A percentile compares a stretch with the other conserved stretches of the same genome.
Evolutionary conservation across 1,140 invertebrate species (phyloP).

Genomic region (Asobara japonica): DNA sequence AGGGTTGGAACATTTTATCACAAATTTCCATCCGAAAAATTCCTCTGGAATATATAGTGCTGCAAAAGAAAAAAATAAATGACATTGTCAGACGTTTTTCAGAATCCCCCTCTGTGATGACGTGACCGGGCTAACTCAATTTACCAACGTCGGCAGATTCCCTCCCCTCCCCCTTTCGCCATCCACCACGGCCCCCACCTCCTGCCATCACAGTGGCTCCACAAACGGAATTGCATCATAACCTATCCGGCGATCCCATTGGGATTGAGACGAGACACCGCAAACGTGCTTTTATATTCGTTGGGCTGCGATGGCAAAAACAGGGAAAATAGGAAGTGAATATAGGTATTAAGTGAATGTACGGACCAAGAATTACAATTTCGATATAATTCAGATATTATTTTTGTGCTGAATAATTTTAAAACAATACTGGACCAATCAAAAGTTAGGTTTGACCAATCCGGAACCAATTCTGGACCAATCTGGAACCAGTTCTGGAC

Average conservation of each 20-base stretch:
- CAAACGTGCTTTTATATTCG: neutral
- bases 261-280: conserved; percentile 14
- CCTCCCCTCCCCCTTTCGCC: conserved; percentile 29
- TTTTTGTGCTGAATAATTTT: too few species aligned
- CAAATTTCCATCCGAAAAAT: neutral
- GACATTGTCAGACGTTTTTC: neutral
- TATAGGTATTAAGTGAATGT: neutral
- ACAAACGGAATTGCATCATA: conserved; percentile 58
- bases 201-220: conserved; percentile 40
- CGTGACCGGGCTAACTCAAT: conserved; percentile 52
- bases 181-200: too few species aligned
- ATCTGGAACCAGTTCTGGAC: too few species aligned
- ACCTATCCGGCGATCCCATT: conserved; percentile 33
- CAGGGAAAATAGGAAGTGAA: neutral
- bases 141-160: conserved; percentile 26
- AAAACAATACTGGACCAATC: too few species aligned
- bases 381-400: too few species aligned
- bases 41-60: neutral
- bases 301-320: neutral
- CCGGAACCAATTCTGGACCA: too few species aligned
- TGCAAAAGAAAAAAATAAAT: neutral
- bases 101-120: neutral
- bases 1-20: too few species aligned
- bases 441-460: too few species aligned
- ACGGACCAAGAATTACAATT: neutral